Evolutionary conservation across 2,888 invertebrate species (phyloP).

Genomic region (Eilema caniola): DNA sequence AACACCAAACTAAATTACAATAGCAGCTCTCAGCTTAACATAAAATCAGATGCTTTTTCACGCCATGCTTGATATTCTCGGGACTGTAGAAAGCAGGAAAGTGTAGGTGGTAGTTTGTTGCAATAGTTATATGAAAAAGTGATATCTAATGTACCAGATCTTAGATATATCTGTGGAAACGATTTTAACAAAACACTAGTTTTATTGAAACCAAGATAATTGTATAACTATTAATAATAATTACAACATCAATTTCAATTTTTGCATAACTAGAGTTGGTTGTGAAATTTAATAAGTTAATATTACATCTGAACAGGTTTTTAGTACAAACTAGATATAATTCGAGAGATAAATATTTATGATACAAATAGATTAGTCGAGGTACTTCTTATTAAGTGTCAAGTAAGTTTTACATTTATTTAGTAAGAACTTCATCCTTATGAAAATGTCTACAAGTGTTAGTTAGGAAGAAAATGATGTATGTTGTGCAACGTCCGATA

Average conservation of each 20-base stretch:
- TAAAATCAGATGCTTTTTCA: too few species aligned
- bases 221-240: constrained; percentile 26
- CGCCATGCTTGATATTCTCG: too few species aligned
- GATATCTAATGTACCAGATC: too few species aligned
- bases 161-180: too few species aligned
- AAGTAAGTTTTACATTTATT: constrained; percentile 23
- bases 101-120: too few species aligned
- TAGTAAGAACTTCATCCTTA: not conserved
- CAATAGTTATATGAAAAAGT: too few species aligned
- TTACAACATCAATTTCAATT: constrained; percentile 56
- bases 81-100: too few species aligned
- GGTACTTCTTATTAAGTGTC: constrained; percentile 29
- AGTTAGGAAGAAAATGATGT: too few species aligned
- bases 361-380: constrained; percentile 40
- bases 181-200: not conserved
- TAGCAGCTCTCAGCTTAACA: too few species aligned
- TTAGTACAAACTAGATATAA: constrained; percentile 21
- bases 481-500: too few species aligned
- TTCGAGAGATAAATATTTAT: constrained; percentile 36
- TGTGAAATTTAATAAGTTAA: constrained; percentile 53
- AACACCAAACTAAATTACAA: too few species aligned
- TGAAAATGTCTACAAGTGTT: too few species aligned
- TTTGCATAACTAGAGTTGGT: constrained; percentile 58
- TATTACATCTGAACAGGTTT: constrained; percentile 49
- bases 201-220: not conserved